phyloP scores from a whole-genome alignment of 2,113 vertebrate species.

The Odocoileus hemionus region DNA sequence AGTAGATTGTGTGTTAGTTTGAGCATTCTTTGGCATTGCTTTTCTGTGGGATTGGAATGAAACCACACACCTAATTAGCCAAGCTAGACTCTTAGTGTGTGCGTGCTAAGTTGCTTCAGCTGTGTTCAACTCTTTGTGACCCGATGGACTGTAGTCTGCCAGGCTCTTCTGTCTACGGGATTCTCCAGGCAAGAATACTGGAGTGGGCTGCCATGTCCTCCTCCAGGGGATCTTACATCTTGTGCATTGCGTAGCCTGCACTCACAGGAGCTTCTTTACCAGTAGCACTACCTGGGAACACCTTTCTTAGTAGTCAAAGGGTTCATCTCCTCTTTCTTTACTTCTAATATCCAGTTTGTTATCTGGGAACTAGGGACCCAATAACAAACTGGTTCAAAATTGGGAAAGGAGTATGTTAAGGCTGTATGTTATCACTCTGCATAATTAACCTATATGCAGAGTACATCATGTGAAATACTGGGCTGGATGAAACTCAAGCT shows the following conservation, averaged over 20 bases:
- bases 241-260: not conserved
- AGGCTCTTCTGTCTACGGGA: not conserved
- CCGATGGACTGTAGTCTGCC: accelerated
- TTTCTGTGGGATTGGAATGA: not conserved
- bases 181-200: not conserved
- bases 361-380: not conserved
- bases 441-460: not conserved
- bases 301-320: not conserved
- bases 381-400: not conserved
- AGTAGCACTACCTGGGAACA: not conserved
- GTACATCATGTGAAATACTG: not conserved
- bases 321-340: not conserved
- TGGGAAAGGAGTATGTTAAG: not conserved
- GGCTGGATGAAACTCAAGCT: not conserved
- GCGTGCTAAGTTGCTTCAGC: not conserved
- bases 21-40: not conserved
- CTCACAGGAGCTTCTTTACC: not conserved
- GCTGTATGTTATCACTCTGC: not conserved
- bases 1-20: not conserved
- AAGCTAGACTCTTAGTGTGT: not conserved
- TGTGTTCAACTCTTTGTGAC: not conserved
- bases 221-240: not conserved
- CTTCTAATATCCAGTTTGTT: not conserved
- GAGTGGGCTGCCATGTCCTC: not conserved
- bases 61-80: not conserved